Conservation (phyloP, 2,797 vertebrate species). For the Anas georgica region DNA sequence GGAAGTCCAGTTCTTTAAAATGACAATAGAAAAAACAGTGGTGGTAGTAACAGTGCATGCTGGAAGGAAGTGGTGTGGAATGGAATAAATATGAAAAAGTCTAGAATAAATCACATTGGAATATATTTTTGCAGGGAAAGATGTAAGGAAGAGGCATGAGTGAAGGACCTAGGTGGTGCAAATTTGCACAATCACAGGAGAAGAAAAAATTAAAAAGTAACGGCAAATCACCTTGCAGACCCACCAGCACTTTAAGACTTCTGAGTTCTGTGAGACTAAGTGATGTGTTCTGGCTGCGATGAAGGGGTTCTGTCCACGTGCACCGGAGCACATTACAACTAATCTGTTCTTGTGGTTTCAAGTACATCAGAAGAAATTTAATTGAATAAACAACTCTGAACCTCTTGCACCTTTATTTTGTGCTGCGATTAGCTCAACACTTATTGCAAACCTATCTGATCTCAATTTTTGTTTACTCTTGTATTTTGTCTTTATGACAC, state of each 20-base stretch:
- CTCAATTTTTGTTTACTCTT: constrained; percentile 46
- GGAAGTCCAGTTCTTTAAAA: neutral
- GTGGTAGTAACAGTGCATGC: neutral
- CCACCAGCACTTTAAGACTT: neutral
- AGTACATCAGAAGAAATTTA: neutral
- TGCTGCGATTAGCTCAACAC: neutral
- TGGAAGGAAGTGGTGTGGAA: neutral
- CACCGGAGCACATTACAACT: neutral
- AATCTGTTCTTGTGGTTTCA: neutral
- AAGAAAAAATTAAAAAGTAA: neutral
- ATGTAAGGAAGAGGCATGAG: neutral
- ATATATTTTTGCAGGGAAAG: neutral
- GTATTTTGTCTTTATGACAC: constrained; percentile 45
- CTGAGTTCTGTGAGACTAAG: accelerated
- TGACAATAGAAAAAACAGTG: neutral
- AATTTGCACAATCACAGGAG: neutral
- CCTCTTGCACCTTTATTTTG: constrained; percentile 15
- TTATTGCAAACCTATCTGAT: constrained; percentile 31
- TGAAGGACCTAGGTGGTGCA: neutral
- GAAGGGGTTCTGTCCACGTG: neutral
- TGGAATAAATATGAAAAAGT: neutral
- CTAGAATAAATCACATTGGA: neutral
- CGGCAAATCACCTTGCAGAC: neutral
- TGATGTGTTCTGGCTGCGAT: neutral
- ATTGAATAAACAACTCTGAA: constrained; percentile 22